Percentiles rank a stretch among this genome's conserved stretches.
phyloP scores from a whole-genome alignment of 2,888 invertebrate genomes.

The Rotaria macrura region DNA sequence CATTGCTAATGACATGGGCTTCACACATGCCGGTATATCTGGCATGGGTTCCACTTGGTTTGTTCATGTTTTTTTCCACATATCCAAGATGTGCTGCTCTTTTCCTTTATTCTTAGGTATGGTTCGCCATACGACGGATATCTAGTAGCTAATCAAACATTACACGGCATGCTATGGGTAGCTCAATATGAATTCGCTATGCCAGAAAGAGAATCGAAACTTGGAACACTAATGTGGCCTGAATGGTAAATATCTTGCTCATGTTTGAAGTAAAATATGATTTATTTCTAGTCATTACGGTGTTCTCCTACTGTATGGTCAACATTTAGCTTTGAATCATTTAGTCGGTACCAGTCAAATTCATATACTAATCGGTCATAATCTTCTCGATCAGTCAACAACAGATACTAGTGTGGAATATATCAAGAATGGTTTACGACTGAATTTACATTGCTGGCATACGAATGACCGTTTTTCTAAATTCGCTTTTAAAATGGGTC shows the following conservation, averaged over 20 bases:
- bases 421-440: neutral
- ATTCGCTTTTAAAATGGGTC: slow-evolving; percentile 26
- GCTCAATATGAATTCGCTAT: slow-evolving; percentile 23
- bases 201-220: slow-evolving; percentile 24
- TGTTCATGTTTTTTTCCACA: neutral
- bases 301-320: slow-evolving; percentile 26
- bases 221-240: neutral
- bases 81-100: neutral
- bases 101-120: neutral
- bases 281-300: slow-evolving; percentile 32
- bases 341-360: slow-evolving; percentile 18
- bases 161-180: slow-evolving; percentile 26
- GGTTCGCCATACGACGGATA: slow-evolving; percentile 17
- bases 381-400: slow-evolving; percentile 29
- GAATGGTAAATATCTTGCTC: neutral
- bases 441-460: slow-evolving; percentile 31
- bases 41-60: slow-evolving; percentile 31
- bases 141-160: slow-evolving; percentile 27
- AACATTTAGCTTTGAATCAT: slow-evolving; percentile 30
- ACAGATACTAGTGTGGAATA: neutral
- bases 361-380: neutral
- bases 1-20: slow-evolving; percentile 22
- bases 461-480: slow-evolving; percentile 24
- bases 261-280: no score
- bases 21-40: slow-evolving; percentile 2